Evolutionary conservation across 2,113 vertebrate genomes (phyloP), one percentile per base, ranked within the genome.

Genomic region (Saccopteryx bilineata): DNA sequence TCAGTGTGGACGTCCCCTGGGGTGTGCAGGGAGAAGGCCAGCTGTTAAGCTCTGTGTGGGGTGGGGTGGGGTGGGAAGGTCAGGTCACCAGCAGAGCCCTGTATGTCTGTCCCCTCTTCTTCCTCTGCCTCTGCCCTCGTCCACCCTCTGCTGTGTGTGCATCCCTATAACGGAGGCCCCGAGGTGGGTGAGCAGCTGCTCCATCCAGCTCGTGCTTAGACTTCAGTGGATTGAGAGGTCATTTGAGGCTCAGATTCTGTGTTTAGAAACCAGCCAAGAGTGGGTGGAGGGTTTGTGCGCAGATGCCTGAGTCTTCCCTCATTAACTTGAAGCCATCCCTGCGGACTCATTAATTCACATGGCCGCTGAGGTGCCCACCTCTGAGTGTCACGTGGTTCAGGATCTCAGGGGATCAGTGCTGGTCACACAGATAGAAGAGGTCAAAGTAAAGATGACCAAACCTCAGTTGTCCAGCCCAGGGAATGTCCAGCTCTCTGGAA

Each of bases 131-230:
- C 17, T 33, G 68, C 17, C n/a, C 3, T 17, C 12, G 0, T 2
- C 7, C 31, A 10, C n/a, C 21, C 5, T 46, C 21, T 15, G 9
- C 58, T 28, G 24, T 12, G 3, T 10, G 9, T 48, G 0, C 39
- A 39, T 4, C 58, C 58, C 33, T 80, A 1, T 11, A 28, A 17
- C n/a, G 39, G 58, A 39, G 33, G 52, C 54, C 9, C 3, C 1
- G 54, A 48, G 58, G 33, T 7, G 4, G 58, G 39, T 15, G 12
- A 23, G 81, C 28, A 65, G 52, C 66, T 13, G 50, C 31, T 33
- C 5, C 23, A 8, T n/a, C 26, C 15, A 21, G 75, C 52, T 21
- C 9, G 5, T n/a, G 75, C 52, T 9, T 52, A 78, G 68, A 19
- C 50, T n/a, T 14, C 75, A 19, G 31, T 52, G 24, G 39, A 12